These are phyloP conservation scores for Boulengeromyrus knoepffleri DNA, from an alignment of 2,113 vertebrate species.

Conservation along the genomic window DNA sequence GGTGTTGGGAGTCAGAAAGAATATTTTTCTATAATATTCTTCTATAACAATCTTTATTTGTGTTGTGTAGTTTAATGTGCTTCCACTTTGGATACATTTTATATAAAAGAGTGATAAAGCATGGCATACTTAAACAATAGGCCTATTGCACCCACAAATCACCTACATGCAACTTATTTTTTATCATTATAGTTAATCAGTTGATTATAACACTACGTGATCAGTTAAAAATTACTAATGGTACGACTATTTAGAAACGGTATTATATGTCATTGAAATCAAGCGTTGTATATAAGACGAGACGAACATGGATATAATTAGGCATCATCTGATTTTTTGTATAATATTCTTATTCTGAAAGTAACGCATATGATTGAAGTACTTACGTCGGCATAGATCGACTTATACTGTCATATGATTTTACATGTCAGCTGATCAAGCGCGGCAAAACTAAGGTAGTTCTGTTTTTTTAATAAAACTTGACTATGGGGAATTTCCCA, in stretches of 20 bases:
- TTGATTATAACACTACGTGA: background rate
- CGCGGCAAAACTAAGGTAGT: background rate
- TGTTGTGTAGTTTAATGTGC: background rate
- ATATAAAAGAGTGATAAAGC: background rate
- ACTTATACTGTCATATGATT: background rate
- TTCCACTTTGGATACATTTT: background rate
- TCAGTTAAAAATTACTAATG: background rate
- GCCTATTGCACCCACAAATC: background rate
- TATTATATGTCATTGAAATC: background rate
- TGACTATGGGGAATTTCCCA: slow-evolving; percentile 65
- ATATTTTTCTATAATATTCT: too few species aligned
- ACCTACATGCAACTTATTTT: background rate
- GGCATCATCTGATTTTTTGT: background rate
- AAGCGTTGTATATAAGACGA: background rate
- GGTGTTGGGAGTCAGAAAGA: too few species aligned
- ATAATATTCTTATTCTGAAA: background rate
- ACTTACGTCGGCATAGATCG: background rate
- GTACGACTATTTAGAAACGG: background rate
- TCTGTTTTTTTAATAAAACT: slow-evolving; percentile 17
- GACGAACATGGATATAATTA: background rate
- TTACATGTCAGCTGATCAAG: slow-evolving; percentile 12
- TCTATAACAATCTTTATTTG: background rate
- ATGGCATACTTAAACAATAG: background rate
- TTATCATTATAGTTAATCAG: background rate
- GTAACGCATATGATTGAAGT: background rate